These are phyloP conservation scores for Phodopus roborovskii DNA, from an alignment of 2,113 vertebrate species.

Conservation along the genomic window DNA sequence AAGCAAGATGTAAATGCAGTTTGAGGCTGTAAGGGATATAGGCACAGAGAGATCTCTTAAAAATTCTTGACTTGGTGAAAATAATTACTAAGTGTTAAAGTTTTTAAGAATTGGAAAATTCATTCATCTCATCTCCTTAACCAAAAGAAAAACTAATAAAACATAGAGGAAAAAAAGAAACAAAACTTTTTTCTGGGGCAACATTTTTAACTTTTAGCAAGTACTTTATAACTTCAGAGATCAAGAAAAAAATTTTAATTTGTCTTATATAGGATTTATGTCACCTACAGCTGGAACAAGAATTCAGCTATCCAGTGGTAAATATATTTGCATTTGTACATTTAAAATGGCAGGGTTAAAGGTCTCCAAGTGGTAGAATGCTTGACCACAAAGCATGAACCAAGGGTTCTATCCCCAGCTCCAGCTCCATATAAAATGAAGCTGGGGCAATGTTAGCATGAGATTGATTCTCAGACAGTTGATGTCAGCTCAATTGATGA, in stretches of 20 bases:
- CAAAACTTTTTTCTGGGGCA: neutral
- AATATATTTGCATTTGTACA: neutral
- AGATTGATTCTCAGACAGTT: neutral
- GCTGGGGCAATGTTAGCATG: neutral
- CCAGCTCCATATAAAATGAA: neutral
- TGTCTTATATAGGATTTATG: neutral
- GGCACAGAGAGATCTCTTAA: neutral
- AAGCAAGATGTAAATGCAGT: neutral
- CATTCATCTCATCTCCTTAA: neutral
- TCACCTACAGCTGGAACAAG: neutral
- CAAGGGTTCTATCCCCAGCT: neutral
- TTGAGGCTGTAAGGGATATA: neutral
- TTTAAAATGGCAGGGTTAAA: neutral
- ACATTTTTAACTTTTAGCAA: neutral
- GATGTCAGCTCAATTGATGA: neutral
- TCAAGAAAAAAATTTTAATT: neutral
- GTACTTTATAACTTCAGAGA: neutral
- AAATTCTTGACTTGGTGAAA: neutral
- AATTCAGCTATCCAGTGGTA: neutral
- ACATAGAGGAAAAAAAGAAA: neutral
- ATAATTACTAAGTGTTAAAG: neutral
- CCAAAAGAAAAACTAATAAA: slow-evolving; percentile 25
- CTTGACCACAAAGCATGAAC: neutral
- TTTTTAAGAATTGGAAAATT: neutral
- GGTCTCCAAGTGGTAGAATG: neutral